Evolutionary conservation across 1,140 invertebrate species (phyloP).

Genomic region (Aphaenogaster ashmeadi): DNA sequence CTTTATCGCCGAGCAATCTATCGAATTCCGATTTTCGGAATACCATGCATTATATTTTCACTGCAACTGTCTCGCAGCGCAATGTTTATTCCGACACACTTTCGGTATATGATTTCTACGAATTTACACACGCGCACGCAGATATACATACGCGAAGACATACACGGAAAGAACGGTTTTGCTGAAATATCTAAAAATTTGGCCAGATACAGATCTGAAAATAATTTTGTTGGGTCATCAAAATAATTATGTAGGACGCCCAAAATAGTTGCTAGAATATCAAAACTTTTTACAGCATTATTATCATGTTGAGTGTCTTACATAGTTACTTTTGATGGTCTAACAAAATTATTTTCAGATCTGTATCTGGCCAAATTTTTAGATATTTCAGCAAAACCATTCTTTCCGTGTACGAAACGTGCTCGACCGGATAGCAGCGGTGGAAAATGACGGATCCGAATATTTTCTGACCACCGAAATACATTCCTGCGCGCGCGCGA

Average conservation of each 20-base stretch:
- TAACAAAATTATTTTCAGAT: too few species aligned
- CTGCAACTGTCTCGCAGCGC: neutral
- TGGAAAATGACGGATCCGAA: slow-evolving; percentile 1
- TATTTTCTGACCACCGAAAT: slow-evolving; percentile 29
- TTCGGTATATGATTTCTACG: neutral
- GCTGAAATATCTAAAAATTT: too few species aligned
- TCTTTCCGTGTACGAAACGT: neutral
- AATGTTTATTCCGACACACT: neutral
- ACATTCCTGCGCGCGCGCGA: neutral
- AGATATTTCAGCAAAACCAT: too few species aligned
- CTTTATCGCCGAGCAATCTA: slow-evolving; percentile 1
- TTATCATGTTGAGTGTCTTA: too few species aligned
- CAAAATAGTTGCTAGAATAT: too few species aligned
- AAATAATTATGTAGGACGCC: too few species aligned
- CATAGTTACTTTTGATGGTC: too few species aligned
- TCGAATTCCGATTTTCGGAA: neutral
- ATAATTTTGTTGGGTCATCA: too few species aligned
- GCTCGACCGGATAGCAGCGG: neutral
- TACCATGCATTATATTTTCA: neutral
- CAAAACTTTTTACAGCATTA: too few species aligned
- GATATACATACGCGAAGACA: neutral
- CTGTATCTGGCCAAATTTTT: too few species aligned
- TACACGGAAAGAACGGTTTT: too few species aligned
- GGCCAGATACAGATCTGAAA: too few species aligned
- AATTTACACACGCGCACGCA: neutral